Percentiles rank a stretch among this genome's conserved stretches.
phyloP scores from a whole-genome alignment of 2,113 vertebrate species.

The Equus quagga region DNA sequence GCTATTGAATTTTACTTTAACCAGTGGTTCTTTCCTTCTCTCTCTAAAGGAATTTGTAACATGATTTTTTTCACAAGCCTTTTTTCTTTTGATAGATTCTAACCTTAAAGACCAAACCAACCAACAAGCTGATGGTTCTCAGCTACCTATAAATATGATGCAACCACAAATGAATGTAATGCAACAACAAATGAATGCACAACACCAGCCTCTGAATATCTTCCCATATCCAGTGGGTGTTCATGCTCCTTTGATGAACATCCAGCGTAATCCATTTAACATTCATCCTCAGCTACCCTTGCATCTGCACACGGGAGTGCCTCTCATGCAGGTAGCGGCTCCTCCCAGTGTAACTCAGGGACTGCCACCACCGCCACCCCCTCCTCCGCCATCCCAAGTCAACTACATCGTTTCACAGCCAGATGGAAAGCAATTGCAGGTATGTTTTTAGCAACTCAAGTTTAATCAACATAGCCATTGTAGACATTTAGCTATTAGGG shows the following conservation, averaged over 20 bases:
- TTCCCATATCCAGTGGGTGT: constrained; percentile 90
- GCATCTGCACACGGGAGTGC: constrained; percentile 93
- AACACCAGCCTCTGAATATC: constrained; percentile 88
- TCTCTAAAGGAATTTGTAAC: constrained; percentile 42
- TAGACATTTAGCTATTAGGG: neutral
- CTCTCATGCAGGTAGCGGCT: constrained; percentile 93
- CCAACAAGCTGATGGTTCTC: constrained; percentile 90
- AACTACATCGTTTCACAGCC: constrained; percentile 90
- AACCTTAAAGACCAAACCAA: constrained; percentile 90
- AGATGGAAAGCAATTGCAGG: constrained; percentile 93
- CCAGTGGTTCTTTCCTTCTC: neutral
- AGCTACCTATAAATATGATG: constrained; percentile 90
- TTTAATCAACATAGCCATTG: neutral
- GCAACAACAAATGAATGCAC: constrained; percentile 86
- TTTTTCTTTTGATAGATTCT: constrained; percentile 89
- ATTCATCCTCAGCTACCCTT: constrained; percentile 92
- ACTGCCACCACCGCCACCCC: constrained; percentile 96
- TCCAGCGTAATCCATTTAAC: constrained; percentile 91
- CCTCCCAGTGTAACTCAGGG: constrained; percentile 92
- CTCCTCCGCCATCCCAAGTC: constrained; percentile 95
- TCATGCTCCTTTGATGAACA: constrained; percentile 90
- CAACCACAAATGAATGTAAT: constrained; percentile 91
- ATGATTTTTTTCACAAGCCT: constrained; percentile 50
- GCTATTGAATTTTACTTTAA: neutral
- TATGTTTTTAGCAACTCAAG: constrained; percentile 81